A percentile compares a stretch with the other conserved stretches of the same genome.
Evolutionary conservation across 1,140 invertebrate species (phyloP).

Genomic region (Wasmannia auropunctata): DNA sequence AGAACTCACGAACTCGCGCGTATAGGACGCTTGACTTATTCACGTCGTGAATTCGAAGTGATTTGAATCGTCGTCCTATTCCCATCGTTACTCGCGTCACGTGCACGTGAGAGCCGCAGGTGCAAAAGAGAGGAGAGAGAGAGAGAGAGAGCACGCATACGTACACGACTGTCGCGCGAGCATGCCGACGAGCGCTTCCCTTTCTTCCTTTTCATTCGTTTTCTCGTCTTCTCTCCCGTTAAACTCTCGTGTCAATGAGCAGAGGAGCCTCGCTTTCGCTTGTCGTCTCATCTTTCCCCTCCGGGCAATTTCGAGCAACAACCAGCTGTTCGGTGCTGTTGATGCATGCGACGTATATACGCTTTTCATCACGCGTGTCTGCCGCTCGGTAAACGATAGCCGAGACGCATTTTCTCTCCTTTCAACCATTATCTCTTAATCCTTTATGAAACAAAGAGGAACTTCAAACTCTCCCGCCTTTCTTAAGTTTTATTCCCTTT

Average conservation of each 20-base stretch:
- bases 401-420: neutral
- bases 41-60: constrained; percentile 32
- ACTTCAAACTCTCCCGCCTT: neutral
- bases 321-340: constrained; percentile 18
- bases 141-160: neutral
- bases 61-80: constrained; percentile 45
- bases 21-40: constrained; percentile 6
- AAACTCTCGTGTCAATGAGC: constrained; percentile 59
- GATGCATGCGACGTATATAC: neutral
- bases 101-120: constrained; percentile 11
- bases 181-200: constrained; percentile 6
- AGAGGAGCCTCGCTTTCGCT: constrained; percentile 49
- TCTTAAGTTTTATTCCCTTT: neutral
- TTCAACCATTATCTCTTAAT: neutral
- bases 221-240: constrained; percentile 53
- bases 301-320: constrained; percentile 30
- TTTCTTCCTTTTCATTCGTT: constrained; percentile 52
- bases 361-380: constrained; percentile 16
- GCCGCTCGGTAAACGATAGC: neutral
- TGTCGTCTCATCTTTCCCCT: constrained; percentile 42
- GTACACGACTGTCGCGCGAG: neutral
- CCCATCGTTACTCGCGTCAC: constrained; percentile 40
- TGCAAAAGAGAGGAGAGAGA: neutral
- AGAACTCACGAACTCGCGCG: neutral
- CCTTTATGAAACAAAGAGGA: neutral